phyloP scores from a whole-genome alignment of 2,113 vertebrate species.

The Macrotus californicus region DNA sequence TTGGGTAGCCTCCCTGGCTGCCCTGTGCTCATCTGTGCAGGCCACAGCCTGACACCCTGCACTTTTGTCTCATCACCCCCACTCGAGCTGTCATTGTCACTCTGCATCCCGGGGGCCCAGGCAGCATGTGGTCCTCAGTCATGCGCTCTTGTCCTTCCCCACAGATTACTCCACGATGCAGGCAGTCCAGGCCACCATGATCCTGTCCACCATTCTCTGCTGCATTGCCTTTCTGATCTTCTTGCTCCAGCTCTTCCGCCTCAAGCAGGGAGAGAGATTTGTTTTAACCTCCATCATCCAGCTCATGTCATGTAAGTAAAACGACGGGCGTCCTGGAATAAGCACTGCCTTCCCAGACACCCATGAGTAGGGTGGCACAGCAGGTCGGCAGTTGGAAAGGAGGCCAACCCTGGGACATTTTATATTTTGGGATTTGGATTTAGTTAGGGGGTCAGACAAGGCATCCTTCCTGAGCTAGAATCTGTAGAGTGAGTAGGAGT shows the following conservation, averaged over 20 bases:
- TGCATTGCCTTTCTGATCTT: constrained; percentile 92
- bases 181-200: constrained; percentile 92
- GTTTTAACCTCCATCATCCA: constrained; percentile 91
- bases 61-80: fast-evolving
- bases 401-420: neutral
- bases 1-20: neutral
- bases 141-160: fast-evolving
- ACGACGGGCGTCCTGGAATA: fast-evolving
- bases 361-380: neutral
- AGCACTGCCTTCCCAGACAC: neutral
- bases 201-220: constrained; percentile 91
- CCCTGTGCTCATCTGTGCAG: neutral
- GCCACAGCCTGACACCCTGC: fast-evolving
- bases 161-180: constrained; percentile 87
- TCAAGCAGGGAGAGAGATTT: constrained; percentile 96
- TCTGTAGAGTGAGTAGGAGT: neutral
- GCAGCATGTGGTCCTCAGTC: neutral
- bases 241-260: constrained; percentile 95
- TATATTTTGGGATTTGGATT: neutral
- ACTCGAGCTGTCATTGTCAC: fast-evolving
- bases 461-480: neutral
- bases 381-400: neutral
- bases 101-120: fast-evolving
- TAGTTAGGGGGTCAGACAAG: neutral
- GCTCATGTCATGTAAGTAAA: constrained; percentile 91